phyloP scores from a whole-genome alignment of 53 echinoderm and acorn worm genomes.

The Holothuria scabra region DNA sequence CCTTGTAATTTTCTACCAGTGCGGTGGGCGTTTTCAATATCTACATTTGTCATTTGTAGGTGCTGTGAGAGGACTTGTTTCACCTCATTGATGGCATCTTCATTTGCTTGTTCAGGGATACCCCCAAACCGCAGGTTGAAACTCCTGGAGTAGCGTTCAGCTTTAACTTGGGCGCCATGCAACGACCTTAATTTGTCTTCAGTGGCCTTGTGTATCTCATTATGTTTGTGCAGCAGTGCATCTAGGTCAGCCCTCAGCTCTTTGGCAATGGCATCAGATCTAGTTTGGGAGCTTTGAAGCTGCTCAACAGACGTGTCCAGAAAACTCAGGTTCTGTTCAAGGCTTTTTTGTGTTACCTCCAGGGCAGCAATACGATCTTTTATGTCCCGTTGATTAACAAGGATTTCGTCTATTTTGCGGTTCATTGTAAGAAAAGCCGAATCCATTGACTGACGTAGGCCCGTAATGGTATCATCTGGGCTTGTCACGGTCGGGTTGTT shows the following conservation, averaged over 20 bases:
- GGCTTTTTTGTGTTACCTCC: background rate
- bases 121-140: background rate
- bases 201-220: background rate
- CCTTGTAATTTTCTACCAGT: background rate
- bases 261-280: background rate
- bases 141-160: constrained; percentile 11
- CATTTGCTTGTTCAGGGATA: constrained; percentile 4
- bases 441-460: background rate
- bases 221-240: background rate
- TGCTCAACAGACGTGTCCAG: constrained; percentile 5
- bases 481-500: background rate
- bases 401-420: constrained; percentile 18
- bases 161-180: constrained; percentile 15
- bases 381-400: constrained; percentile 5
- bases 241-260: background rate
- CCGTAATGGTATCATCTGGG: background rate
- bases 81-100: background rate
- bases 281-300: background rate
- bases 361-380: background rate
- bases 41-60: background rate
- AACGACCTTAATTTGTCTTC: background rate
- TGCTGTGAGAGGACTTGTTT: background rate
- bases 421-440: background rate
- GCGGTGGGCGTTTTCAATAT: constrained; percentile 13
- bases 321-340: background rate